A percentile compares a stretch with the other conserved stretches of the same genome.
Evolutionary conservation across 2,113 vertebrate genomes (phyloP).

Genomic region (Urocitellus parryii): DNA sequence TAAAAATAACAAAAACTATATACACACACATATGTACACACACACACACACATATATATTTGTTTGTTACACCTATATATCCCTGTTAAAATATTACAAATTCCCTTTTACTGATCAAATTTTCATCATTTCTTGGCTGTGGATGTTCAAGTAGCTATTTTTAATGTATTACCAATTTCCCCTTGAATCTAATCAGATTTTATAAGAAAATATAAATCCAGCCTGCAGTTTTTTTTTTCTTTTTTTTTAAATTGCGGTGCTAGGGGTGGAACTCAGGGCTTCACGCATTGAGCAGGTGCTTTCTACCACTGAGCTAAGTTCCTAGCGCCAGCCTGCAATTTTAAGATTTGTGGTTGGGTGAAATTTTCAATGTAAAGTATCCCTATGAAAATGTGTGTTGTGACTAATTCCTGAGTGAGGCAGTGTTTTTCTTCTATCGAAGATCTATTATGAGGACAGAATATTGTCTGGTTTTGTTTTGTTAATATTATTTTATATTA

Average conservation of each 20-base stretch:
- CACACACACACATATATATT: too few species aligned
- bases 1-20: too few species aligned
- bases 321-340: neutral
- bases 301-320: neutral
- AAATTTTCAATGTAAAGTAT: slow-evolving; percentile 44
- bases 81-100: slow-evolving; percentile 49
- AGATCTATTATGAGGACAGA: slow-evolving; percentile 19
- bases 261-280: neutral
- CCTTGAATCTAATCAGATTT: slow-evolving; percentile 39
- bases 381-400: slow-evolving; percentile 10
- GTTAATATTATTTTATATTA: slow-evolving; percentile 28
- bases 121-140: slow-evolving; percentile 39
- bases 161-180: slow-evolving; percentile 16
- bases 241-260: neutral
- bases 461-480: slow-evolving; percentile 32
- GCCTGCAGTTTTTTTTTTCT: neutral
- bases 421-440: neutral
- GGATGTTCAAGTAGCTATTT: slow-evolving; percentile 43
- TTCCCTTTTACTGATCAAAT: neutral
- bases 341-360: slow-evolving; percentile 44
- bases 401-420: slow-evolving; percentile 50
- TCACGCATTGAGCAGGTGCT: neutral
- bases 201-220: neutral
- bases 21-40: too few species aligned
- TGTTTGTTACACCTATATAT: neutral